Conservation (phyloP, 2,888 invertebrate species). For the Melanotus villosus region DNA sequence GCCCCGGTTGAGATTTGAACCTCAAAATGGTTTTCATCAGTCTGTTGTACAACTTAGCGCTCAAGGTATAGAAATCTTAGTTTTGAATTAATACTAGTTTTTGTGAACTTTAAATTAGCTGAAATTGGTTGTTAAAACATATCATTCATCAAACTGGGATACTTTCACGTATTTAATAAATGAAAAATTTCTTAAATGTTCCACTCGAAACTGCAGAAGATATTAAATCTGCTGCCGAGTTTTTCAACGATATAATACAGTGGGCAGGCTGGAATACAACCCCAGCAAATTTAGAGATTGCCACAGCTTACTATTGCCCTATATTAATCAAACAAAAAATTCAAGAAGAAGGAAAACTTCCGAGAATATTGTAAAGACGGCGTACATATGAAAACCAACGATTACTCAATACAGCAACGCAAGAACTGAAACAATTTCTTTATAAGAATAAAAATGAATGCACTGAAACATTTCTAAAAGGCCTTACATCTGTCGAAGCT, state of each 20-base stretch:
- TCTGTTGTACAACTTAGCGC: no score
- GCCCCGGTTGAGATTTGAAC: no score
- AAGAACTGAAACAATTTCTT: background rate
- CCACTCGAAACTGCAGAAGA: background rate
- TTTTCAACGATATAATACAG: background rate
- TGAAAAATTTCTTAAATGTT: background rate
- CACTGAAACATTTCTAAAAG: background rate
- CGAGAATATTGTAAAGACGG: background rate
- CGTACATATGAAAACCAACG: background rate
- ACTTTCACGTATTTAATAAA: background rate
- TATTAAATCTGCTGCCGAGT: background rate
- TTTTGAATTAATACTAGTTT: no score
- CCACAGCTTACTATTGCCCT: background rate
- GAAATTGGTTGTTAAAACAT: no score
- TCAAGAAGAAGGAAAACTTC: background rate
- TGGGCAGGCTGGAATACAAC: background rate
- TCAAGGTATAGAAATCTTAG: no score
- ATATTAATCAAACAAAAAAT: background rate
- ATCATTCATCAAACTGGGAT: no score
- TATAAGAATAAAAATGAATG: background rate
- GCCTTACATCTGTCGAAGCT: background rate
- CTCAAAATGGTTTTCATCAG: no score
- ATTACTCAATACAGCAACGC: conserved; percentile 1
- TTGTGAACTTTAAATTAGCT: no score
- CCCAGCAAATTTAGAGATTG: background rate